A percentile compares a stretch with the other conserved stretches of the same genome.
phyloP scores from a whole-genome alignment of 1,140 invertebrate species.

The Lepidostoma basale region DNA sequence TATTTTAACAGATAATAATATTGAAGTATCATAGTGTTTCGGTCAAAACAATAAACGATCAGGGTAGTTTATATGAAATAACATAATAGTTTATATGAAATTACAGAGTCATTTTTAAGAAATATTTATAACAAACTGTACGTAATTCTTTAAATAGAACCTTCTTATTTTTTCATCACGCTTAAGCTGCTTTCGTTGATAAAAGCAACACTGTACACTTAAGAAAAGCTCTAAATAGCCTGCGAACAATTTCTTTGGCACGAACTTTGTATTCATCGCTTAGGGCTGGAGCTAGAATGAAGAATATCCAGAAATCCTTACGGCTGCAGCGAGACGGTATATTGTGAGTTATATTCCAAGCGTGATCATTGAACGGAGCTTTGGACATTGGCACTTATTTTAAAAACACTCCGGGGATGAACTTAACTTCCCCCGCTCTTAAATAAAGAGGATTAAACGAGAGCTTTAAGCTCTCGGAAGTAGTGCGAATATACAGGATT shows the following conservation, averaged over 20 bases:
- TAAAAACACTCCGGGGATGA: constrained; percentile 15
- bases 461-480: neutral
- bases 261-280: constrained; percentile 27
- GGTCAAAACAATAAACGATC: no score
- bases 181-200: no score
- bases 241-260: neutral
- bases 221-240: neutral
- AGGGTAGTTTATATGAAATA: no score
- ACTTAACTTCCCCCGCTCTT: constrained; percentile 2
- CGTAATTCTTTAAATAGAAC: no score
- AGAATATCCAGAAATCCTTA: constrained; percentile 38
- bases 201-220: no score
- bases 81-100: no score
- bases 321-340: constrained; percentile 31
- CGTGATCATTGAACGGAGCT: constrained; percentile 32
- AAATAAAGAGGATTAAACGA: constrained; percentile 8
- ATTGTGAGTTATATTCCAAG: constrained; percentile 40
- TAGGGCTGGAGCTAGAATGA: neutral
- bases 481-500: neutral
- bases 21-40: no score
- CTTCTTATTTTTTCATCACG: no score
- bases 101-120: no score
- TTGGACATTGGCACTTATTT: constrained; percentile 28
- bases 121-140: no score
- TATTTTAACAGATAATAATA: no score